A percentile compares a stretch with the other conserved stretches of the same genome.
Conservation (phyloP, 2,113 vertebrate genomes). For the Dipodomys merriami region DNA sequence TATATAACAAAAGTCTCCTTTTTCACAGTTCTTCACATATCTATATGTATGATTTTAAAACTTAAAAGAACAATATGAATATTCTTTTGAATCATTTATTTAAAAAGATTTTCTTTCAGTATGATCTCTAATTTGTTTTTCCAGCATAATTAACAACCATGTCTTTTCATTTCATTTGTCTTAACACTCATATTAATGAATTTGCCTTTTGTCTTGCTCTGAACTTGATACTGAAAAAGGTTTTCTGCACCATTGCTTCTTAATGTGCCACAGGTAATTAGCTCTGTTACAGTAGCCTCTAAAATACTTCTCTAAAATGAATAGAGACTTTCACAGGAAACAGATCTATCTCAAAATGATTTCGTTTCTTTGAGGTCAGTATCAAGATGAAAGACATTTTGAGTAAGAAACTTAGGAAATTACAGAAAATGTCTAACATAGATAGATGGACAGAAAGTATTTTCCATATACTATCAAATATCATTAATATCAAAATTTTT, state of each 20-base stretch:
- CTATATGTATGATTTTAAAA: not conserved
- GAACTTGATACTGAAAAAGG: slow-evolving; percentile 43
- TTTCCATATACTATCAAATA: not conserved
- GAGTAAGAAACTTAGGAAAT: not conserved
- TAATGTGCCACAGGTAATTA: slow-evolving; percentile 50
- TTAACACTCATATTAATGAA: slow-evolving; percentile 51
- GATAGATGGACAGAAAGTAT: not conserved
- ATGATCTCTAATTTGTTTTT: slow-evolving; percentile 62
- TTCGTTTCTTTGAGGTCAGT: slow-evolving; percentile 26
- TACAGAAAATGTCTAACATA: not conserved
- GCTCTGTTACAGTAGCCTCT: slow-evolving; percentile 11
- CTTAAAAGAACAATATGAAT: not conserved
- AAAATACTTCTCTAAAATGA: not conserved
- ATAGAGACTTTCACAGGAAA: slow-evolving; percentile 34
- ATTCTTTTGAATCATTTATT: slow-evolving; percentile 36
- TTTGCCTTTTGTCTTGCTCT: slow-evolving; percentile 63
- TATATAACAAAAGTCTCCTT: not conserved
- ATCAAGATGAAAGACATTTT: slow-evolving; percentile 7
- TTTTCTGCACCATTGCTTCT: slow-evolving; percentile 70
- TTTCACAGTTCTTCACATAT: slow-evolving; percentile 21
- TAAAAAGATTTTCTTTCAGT: slow-evolving; percentile 18
- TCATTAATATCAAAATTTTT: no score
- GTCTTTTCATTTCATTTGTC: slow-evolving; percentile 60
- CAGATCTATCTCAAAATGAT: not conserved
- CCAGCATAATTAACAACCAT: slow-evolving; percentile 54